These are phyloP conservation scores for Cyphomyrmex costatus DNA, from an alignment of 1,140 invertebrate species.

Conservation along the genomic window DNA sequence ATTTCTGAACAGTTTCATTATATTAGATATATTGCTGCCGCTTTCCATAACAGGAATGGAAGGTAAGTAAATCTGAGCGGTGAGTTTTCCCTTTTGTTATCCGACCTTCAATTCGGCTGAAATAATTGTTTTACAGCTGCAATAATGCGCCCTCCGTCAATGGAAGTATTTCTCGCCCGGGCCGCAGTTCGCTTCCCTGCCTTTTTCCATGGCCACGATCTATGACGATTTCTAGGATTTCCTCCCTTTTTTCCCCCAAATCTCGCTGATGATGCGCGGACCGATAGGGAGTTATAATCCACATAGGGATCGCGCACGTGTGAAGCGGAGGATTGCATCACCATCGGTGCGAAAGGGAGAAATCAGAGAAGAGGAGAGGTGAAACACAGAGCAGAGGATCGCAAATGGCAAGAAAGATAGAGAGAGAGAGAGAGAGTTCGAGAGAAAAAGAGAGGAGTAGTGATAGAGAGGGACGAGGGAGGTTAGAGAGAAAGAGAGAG, in stretches of 20 bases:
- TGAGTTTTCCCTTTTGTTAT: neutral
- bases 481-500: conserved; percentile 36
- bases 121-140: conserved; percentile 41
- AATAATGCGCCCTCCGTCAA: neutral
- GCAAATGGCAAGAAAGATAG: neutral
- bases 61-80: neutral
- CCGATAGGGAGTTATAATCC: conserved; percentile 57
- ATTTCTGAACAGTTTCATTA: neutral
- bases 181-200: neutral
- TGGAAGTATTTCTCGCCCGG: conserved; percentile 1
- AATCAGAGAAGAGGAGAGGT: conserved; percentile 1
- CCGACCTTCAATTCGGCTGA: conserved; percentile 9
- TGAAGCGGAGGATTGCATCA: conserved; percentile 19
- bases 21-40: neutral
- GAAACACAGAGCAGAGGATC: neutral
- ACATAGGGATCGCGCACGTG: neutral
- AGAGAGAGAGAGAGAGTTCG: conserved; percentile 2
- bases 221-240: conserved; percentile 32
- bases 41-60: neutral
- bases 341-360: neutral
- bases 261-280: conserved; percentile 35
- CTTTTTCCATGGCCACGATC: conserved; percentile 15
- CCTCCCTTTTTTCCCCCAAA: conserved; percentile 4
- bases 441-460: conserved; percentile 31
- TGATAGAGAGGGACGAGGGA: neutral